A percentile compares a stretch with the other conserved stretches of the same genome.
Conservation (phyloP, 1,140 invertebrate genomes). For the Orius laevigatus region DNA sequence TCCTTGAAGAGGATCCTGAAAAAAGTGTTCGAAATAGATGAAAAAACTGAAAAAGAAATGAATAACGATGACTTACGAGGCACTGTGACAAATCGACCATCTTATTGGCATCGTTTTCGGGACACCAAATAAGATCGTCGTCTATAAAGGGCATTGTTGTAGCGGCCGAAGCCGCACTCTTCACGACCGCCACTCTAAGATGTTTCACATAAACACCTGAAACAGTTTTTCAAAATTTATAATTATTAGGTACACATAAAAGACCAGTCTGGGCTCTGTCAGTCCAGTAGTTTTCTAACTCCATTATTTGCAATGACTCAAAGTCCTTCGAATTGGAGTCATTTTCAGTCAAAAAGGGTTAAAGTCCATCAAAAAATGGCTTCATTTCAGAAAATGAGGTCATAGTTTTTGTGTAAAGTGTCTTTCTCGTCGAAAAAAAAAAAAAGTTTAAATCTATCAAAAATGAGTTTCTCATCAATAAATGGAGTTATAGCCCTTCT, state of each 20-base stretch:
- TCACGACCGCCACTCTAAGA: slow-evolving; percentile 28
- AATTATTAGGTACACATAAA: neutral
- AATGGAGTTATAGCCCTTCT: no score
- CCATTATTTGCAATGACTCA: neutral
- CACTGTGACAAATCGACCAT: slow-evolving; percentile 78
- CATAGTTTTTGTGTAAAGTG: no score
- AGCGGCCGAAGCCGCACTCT: slow-evolving; percentile 32
- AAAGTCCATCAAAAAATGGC: no score
- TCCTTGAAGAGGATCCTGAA: slow-evolving; percentile 14
- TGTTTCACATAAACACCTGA: slow-evolving; percentile 22
- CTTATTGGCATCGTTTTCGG: slow-evolving; percentile 55
- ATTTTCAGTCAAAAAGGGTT: no score
- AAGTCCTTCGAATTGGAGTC: neutral
- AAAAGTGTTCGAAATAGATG: slow-evolving; percentile 25
- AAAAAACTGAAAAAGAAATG: neutral
- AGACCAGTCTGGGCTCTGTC: no score
- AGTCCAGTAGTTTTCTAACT: neutral
- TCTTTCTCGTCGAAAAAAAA: no score
- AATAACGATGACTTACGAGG: slow-evolving; percentile 44
- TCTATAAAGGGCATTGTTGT: slow-evolving; percentile 81
- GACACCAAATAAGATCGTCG: slow-evolving; percentile 80
- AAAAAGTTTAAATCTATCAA: no score
- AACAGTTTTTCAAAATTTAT: slow-evolving; percentile 21
- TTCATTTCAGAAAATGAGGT: no score
- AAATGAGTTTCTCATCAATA: no score